Conservation (phyloP, 2,888 invertebrate species). For the Cylloceria caligata region DNA sequence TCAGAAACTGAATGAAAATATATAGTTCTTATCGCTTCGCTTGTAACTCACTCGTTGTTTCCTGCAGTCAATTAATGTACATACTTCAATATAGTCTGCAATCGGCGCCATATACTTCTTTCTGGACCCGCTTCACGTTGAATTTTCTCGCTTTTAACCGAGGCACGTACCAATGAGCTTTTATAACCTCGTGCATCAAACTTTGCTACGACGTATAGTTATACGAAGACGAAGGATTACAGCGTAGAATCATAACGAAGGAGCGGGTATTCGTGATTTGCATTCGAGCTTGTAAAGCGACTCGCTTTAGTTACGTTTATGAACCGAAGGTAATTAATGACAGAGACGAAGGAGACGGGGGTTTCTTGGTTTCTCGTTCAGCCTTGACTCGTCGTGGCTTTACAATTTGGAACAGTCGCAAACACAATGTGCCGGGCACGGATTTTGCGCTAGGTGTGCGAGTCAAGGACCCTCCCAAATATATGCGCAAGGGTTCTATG, state of each 20-base stretch:
- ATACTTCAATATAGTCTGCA: background rate
- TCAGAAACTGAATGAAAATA: background rate
- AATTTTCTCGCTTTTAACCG: background rate
- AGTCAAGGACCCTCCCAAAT: slow-evolving; percentile 40
- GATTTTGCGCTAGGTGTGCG: background rate
- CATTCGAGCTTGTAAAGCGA: slow-evolving; percentile 8
- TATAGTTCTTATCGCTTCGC: background rate
- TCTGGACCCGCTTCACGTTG: background rate
- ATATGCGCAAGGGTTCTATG: background rate
- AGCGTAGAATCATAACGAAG: background rate
- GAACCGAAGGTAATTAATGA: slow-evolving; percentile 22
- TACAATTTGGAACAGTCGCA: slow-evolving; percentile 20
- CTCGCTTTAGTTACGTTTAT: slow-evolving; percentile 17
- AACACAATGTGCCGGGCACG: slow-evolving; percentile 3
- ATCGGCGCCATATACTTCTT: background rate
- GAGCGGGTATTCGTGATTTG: background rate
- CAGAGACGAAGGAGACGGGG: background rate
- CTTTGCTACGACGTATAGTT: background rate
- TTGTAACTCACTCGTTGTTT: background rate
- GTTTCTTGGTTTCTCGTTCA: background rate
- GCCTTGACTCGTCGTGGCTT: background rate
- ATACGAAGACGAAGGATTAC: background rate
- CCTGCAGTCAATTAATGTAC: background rate
- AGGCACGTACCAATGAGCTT: background rate
- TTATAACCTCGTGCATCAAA: background rate